phyloP scores from a whole-genome alignment of 2,888 invertebrate genomes.

The Drosophila quinaria region DNA sequence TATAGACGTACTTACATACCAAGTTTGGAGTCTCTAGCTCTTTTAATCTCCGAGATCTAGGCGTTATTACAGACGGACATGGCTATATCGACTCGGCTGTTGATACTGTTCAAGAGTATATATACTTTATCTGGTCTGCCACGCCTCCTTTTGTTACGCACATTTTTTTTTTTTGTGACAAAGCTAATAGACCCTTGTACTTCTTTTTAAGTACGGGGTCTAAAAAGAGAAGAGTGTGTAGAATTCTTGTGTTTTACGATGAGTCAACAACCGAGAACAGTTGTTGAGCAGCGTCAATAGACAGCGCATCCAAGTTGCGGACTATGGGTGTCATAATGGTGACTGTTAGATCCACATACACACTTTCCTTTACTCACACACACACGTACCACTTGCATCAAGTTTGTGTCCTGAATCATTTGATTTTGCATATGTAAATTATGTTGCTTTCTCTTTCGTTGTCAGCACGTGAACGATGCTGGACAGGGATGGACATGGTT shows the following conservation, averaged over 20 bases:
- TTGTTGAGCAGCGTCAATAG: constrained; percentile 20
- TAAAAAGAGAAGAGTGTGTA: background rate
- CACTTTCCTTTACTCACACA: background rate
- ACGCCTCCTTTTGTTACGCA: no score
- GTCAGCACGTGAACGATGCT: constrained; percentile 53
- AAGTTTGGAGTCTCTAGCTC: no score
- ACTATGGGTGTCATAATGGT: constrained; percentile 60
- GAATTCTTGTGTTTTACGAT: background rate
- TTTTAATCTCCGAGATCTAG: no score
- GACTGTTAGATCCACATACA: constrained; percentile 15
- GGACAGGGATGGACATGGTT: constrained; percentile 76
- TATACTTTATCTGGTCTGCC: no score
- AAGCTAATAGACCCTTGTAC: no score
- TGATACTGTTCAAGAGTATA: no score
- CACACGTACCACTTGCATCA: background rate
- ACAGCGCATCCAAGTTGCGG: constrained; percentile 19
- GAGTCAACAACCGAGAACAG: constrained; percentile 19
- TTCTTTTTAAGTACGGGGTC: no score
- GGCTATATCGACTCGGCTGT: no score
- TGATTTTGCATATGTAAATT: constrained; percentile 41
- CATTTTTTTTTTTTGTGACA: no score
- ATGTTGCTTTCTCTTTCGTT: background rate
- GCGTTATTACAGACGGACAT: no score
- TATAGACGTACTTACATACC: no score
- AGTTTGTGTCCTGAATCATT: constrained; percentile 75